Evolutionary conservation across 2,797 vertebrate species (phyloP).

Genomic region (Mareca strepera): DNA sequence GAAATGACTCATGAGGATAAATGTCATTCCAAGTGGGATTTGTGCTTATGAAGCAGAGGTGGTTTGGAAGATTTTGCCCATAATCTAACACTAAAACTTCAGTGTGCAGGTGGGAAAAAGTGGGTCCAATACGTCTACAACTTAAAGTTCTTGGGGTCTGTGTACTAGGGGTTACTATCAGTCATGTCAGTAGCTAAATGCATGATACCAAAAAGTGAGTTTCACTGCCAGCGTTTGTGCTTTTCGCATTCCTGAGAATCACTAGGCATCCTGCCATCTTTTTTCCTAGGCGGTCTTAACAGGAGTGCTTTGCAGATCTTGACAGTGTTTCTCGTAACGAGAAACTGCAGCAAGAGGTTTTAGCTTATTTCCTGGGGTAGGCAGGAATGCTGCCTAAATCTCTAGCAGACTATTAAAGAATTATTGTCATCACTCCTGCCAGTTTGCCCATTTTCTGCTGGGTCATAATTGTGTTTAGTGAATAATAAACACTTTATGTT

Average conservation of each 20-base stretch:
- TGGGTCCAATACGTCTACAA: not conserved
- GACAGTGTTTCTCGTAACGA: not conserved
- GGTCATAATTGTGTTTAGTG: constrained; percentile 21
- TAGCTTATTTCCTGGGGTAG: not conserved
- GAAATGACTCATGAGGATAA: not conserved
- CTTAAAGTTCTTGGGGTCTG: not conserved
- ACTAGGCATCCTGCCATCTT: not conserved
- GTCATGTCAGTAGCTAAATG: not conserved
- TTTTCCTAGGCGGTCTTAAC: not conserved
- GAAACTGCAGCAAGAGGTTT: not conserved
- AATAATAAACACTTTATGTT: not conserved
- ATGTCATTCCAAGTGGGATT: not conserved
- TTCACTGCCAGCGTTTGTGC: not conserved
- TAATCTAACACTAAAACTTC: not conserved
- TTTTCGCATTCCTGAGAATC: not conserved
- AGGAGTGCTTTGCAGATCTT: not conserved
- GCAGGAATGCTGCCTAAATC: not conserved
- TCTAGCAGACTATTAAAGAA: constrained; percentile 1
- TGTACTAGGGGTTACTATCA: not conserved
- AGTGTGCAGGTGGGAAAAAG: not conserved
- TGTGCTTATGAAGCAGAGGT: not conserved
- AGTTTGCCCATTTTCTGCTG: constrained; percentile 23
- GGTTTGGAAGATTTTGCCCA: not conserved
- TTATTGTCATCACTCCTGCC: not conserved
- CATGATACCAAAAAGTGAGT: not conserved